Conservation (phyloP, 2,113 vertebrate species). For the Myocastor coypus region DNA sequence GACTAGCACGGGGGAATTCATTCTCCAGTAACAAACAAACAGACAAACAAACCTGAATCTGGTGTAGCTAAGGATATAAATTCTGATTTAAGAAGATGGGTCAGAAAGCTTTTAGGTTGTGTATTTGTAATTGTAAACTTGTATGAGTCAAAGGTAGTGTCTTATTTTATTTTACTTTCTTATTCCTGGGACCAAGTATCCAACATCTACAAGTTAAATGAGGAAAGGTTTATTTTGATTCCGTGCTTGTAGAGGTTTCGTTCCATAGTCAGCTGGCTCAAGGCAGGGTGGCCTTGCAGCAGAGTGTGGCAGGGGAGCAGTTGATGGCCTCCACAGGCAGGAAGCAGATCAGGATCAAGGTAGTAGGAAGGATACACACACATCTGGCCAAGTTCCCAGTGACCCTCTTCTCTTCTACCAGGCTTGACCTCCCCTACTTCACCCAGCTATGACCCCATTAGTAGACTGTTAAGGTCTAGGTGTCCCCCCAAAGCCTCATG, state of each 20-base stretch:
- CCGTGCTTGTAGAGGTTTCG: not conserved
- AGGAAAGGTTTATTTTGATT: no score
- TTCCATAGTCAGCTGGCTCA: not conserved
- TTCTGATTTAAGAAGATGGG: not conserved
- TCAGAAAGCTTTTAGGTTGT: conserved; percentile 1
- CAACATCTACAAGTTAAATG: no score
- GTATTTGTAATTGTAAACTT: not conserved
- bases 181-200: not conserved
- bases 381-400: not conserved
- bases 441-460: not conserved
- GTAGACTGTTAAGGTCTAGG: not conserved
- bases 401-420: not conserved
- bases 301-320: not conserved
- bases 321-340: not conserved
- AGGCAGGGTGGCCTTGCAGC: not conserved
- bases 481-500: no score
- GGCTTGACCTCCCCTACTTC: not conserved
- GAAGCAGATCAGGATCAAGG: not conserved
- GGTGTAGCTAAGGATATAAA: not conserved
- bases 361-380: not conserved
- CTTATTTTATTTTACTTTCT: not conserved
- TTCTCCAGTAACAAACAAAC: not conserved
- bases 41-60: not conserved
- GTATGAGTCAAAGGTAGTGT: not conserved
- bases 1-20: not conserved